Evolutionary conservation across 1,140 invertebrate species (phyloP).

Genomic region (Microplitis mediator): DNA sequence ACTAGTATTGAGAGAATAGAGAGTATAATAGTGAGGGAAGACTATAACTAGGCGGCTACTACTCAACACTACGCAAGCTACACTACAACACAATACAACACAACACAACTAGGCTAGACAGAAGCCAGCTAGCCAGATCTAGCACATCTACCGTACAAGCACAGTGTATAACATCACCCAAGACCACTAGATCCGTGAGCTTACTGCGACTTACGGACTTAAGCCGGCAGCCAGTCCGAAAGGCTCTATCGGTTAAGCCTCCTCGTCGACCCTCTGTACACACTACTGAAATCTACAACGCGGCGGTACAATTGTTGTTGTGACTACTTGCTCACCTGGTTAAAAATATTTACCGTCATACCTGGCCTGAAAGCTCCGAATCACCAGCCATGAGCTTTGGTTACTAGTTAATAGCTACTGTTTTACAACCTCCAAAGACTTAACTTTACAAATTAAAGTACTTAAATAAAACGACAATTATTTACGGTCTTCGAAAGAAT

Average conservation of each 20-base stretch:
- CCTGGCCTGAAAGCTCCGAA: too few relatives aligned
- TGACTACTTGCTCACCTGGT: slow-evolving; percentile 43
- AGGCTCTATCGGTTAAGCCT: slow-evolving; percentile 58
- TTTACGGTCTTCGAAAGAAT: too few relatives aligned
- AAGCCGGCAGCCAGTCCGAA: slow-evolving; percentile 59
- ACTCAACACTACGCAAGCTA: slow-evolving; percentile 21
- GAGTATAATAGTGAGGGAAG: too few relatives aligned
- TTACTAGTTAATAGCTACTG: too few relatives aligned
- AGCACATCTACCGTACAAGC: background rate
- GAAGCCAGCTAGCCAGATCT: slow-evolving; percentile 37
- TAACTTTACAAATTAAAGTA: too few relatives aligned
- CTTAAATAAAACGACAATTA: too few relatives aligned
- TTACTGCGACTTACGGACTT: slow-evolving; percentile 60
- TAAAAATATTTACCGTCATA: too few relatives aligned
- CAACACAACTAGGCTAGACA: background rate
- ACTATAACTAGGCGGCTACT: slow-evolving; percentile 19
- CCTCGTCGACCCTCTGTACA: slow-evolving; percentile 37
- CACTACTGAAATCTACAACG: slow-evolving; percentile 31
- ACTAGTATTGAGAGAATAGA: slow-evolving; percentile 37
- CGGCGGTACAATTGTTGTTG: slow-evolving; percentile 25
- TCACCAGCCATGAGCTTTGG: background rate
- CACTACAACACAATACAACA: background rate
- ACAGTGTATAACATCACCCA: slow-evolving; percentile 45
- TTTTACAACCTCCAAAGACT: too few relatives aligned
- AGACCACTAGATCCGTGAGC: slow-evolving; percentile 57